Conservation (phyloP, 2,797 vertebrate species). For the Enteromius radiatus region DNA sequence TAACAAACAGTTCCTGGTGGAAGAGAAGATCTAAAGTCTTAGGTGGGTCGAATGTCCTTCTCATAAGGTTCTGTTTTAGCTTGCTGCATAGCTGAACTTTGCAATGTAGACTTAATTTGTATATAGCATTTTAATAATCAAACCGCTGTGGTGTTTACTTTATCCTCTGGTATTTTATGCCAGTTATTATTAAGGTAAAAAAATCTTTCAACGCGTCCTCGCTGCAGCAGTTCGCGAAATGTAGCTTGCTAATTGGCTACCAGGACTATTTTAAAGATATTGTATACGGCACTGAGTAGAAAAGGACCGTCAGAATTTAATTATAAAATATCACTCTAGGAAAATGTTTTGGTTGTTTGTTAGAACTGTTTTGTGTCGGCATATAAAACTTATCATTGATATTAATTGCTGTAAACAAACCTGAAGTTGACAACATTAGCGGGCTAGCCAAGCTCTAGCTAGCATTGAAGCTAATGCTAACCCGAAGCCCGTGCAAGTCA, state of each 20-base stretch:
- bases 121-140: not conserved
- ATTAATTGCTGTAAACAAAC: conserved; percentile 41
- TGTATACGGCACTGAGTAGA: not conserved
- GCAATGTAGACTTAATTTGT: not conserved
- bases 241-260: conserved; percentile 25
- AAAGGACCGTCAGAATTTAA: not conserved
- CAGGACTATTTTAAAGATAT: not conserved
- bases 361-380: not conserved
- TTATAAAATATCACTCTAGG: not conserved
- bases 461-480: conserved; percentile 42
- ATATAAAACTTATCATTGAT: not conserved
- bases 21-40: conserved; percentile 45
- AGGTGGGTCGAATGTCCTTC: conserved; percentile 53
- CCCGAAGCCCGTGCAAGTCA: not conserved
- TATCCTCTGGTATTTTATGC: not conserved
- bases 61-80: conserved; percentile 36
- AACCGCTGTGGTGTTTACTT: not conserved
- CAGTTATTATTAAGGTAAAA: not conserved
- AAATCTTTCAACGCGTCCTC: not conserved
- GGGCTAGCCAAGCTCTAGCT: conserved; percentile 11
- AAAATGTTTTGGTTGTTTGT: not conserved
- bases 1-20: conserved; percentile 43
- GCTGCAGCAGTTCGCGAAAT: conserved; percentile 4
- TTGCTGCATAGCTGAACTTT: conserved; percentile 7
- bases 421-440: conserved; percentile 51